Conservation (phyloP, 2,888 invertebrate genomes). For the Scaptomyza tumidula region DNA sequence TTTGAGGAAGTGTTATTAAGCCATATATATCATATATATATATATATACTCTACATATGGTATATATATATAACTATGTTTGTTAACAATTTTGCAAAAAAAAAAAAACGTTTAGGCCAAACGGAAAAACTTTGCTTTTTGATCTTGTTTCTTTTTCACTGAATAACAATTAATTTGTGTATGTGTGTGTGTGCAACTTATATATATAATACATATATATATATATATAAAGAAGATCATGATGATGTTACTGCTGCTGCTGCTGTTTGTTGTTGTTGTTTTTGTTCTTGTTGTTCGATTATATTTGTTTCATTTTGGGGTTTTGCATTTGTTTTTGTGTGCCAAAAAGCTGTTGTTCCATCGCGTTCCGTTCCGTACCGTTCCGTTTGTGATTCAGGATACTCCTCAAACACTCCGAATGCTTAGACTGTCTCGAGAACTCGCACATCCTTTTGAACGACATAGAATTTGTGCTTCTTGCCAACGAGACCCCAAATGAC, state of each 20-base stretch:
- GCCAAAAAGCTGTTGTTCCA: conserved; percentile 1
- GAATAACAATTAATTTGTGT: conserved; percentile 53
- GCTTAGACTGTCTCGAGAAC: conserved; percentile 86
- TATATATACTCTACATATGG: too few species aligned
- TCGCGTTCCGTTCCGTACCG: too few species aligned
- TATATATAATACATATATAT: conserved; percentile 37
- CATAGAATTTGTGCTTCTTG: conserved; percentile 98
- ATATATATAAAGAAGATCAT: conserved; percentile 29
- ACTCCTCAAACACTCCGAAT: background rate
- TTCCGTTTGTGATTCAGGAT: too few species aligned
- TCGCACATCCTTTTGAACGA: conserved; percentile 96
- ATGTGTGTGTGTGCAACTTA: conserved; percentile 38
- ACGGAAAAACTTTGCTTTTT: conserved; percentile 8
- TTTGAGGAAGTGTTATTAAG: conserved; percentile 19
- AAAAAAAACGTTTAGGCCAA: conserved; percentile 1
- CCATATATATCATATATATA: conserved; percentile 6
- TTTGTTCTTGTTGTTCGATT: conserved; percentile 60
- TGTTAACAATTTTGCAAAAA: conserved; percentile 8
- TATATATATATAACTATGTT: conserved; percentile 9
- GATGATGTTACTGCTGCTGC: conserved; percentile 22
- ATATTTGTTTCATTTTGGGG: conserved; percentile 45
- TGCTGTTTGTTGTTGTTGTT: conserved; percentile 3
- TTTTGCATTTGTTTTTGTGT: conserved; percentile 26
- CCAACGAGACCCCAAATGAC: conserved; percentile 97
- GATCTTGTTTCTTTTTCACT: conserved; percentile 15